Conservation (phyloP, 2,888 invertebrate genomes). For the Brenthis ino region DNA sequence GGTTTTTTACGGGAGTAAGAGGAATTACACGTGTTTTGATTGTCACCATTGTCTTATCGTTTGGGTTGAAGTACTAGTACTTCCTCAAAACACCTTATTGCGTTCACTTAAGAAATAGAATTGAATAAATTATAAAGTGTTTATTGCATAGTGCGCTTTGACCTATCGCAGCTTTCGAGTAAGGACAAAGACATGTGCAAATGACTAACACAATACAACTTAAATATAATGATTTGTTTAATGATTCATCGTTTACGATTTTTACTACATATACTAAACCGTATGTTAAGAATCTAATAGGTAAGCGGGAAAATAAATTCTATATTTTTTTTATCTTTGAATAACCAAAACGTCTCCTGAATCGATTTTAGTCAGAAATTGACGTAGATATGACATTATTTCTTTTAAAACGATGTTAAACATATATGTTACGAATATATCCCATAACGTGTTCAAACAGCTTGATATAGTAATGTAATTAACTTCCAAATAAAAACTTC, state of each 20-base stretch:
- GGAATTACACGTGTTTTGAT: slow-evolving; percentile 14
- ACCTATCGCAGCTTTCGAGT: slow-evolving; percentile 52
- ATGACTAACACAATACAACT: slow-evolving; percentile 55
- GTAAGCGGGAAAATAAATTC: not conserved
- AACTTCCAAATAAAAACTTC: no score
- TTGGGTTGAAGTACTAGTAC: not conserved
- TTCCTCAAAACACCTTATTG: no score
- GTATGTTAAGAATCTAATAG: slow-evolving; percentile 23
- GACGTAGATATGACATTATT: no score
- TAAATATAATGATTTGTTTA: slow-evolving; percentile 50
- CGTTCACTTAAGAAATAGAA: not conserved
- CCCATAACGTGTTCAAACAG: no score
- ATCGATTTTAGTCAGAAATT: not conserved
- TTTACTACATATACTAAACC: slow-evolving; percentile 17
- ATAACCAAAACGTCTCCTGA: not conserved
- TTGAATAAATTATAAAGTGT: not conserved
- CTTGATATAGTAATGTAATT: no score
- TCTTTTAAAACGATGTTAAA: no score
- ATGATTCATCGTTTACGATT: slow-evolving; percentile 52
- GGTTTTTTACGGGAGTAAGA: slow-evolving; percentile 25
- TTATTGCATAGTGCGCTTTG: slow-evolving; percentile 22
- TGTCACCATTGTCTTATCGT: slow-evolving; percentile 11
- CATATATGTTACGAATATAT: no score
- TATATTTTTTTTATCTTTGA: not conserved
- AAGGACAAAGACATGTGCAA: slow-evolving; percentile 65